Percentiles rank a stretch among this genome's conserved stretches.
phyloP scores from a whole-genome alignment of 2,797 vertebrate species.

The Poeciliopsis infans region DNA sequence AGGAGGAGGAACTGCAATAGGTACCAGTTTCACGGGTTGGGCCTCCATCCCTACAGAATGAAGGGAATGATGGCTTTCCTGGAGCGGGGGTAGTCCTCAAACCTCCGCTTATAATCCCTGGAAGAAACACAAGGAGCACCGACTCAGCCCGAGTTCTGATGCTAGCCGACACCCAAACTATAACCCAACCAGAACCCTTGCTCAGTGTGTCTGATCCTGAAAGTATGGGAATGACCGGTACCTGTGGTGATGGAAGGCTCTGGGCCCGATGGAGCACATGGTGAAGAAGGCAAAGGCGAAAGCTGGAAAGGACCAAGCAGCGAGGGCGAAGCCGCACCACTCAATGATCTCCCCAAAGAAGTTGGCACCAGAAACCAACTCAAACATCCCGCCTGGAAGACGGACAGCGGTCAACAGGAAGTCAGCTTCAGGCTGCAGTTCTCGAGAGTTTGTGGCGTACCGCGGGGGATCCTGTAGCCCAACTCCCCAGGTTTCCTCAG shows the following conservation, averaged over 20 bases:
- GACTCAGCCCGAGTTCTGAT: neutral
- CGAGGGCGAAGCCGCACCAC: conserved; percentile 90
- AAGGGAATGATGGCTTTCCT: conserved; percentile 79
- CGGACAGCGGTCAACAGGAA: neutral
- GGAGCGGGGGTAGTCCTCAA: conserved; percentile 72
- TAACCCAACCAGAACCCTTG: neutral
- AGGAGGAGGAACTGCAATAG: too few relatives aligned
- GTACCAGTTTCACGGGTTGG: too few relatives aligned
- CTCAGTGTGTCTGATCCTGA: too few relatives aligned
- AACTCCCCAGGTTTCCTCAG: conserved; percentile 88
- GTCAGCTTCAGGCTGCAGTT: neutral
- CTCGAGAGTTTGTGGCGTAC: conserved; percentile 57
- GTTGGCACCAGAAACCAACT: conserved; percentile 90
- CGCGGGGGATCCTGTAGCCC: conserved; percentile 88
- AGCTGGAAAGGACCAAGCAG: conserved; percentile 86
- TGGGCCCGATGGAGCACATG: conserved; percentile 85
- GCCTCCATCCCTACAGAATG: conserved; percentile 57
- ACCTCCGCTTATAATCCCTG: conserved; percentile 76
- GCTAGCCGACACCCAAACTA: neutral
- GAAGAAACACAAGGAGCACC: conserved; percentile 11
- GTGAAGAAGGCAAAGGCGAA: conserved; percentile 90
- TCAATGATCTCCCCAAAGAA: conserved; percentile 93
- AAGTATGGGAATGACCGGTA: neutral
- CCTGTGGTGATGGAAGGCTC: conserved; percentile 89
- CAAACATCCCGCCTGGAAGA: conserved; percentile 89